A percentile compares a stretch with the other conserved stretches of the same genome.
These are phyloP conservation scores for Siniperca undulata DNA, from an alignment of 2,797 vertebrate species.

Conservation along the genomic window DNA sequence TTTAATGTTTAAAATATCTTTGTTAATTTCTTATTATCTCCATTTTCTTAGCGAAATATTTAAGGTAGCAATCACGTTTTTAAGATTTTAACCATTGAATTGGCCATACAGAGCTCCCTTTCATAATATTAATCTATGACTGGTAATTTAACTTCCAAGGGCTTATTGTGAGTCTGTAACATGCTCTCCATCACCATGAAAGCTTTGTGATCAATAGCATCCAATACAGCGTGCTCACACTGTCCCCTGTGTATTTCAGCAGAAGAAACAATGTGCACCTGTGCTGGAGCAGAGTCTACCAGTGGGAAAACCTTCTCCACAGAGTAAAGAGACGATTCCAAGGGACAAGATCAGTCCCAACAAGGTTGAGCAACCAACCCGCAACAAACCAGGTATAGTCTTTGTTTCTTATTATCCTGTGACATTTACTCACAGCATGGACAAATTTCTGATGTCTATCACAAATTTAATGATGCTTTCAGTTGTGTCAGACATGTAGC, in stretches of 20 bases:
- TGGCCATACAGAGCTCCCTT: not conserved
- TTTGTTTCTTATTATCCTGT: constrained; percentile 26
- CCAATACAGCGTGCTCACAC: constrained; percentile 39
- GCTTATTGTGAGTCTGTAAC: constrained; percentile 29
- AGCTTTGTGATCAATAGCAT: constrained; percentile 66
- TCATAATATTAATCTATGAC: constrained; percentile 24
- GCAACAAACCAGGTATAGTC: constrained; percentile 75
- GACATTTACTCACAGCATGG: constrained; percentile 22
- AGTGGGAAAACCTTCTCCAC: constrained; percentile 62
- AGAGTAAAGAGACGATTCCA: constrained; percentile 57
- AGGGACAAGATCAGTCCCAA: constrained; percentile 69
- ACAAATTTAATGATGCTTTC: constrained; percentile 33
- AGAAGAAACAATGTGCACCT: constrained; percentile 82
- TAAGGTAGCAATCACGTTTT: constrained; percentile 18
- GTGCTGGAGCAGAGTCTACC: constrained; percentile 67
- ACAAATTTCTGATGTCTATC: constrained; percentile 17
- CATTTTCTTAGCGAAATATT: not conserved
- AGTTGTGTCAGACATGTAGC: constrained; percentile 15
- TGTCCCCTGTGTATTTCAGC: constrained; percentile 69
- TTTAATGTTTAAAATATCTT: not conserved
- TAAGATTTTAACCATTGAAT: constrained; percentile 1
- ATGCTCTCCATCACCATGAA: constrained; percentile 42
- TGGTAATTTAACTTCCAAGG: constrained; percentile 35
- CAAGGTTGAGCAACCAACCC: constrained; percentile 58
- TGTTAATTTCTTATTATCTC: not conserved